Conservation (phyloP, 1,140 invertebrate species). For the Probaryconus sp. region DNA sequence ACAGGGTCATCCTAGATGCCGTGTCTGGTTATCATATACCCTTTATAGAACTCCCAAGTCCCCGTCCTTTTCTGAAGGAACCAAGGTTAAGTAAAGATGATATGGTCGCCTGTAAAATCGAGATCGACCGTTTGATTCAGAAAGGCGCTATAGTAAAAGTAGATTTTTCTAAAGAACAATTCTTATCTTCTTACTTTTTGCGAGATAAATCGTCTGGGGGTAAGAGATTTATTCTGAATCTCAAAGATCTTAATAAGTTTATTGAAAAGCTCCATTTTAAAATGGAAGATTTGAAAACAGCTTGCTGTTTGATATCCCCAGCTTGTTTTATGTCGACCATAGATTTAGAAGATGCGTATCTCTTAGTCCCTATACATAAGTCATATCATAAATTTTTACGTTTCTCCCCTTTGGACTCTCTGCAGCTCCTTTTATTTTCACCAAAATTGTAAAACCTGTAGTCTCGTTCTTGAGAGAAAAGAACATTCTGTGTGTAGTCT, state of each 20-base stretch:
- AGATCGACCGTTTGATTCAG: neutral
- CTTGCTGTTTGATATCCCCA: neutral
- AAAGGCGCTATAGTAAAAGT: constrained; percentile 1
- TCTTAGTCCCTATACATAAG: neutral
- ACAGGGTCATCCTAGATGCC: neutral
- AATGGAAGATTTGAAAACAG: constrained; percentile 17
- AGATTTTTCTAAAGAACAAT: neutral
- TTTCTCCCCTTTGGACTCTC: constrained; percentile 47
- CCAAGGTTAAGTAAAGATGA: neutral
- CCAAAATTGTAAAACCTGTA: constrained; percentile 57
- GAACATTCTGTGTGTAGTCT: neutral
- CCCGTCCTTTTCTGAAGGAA: neutral
- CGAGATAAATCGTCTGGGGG: neutral
- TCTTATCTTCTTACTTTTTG: constrained; percentile 2
- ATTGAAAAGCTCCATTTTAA: too few relatives aligned
- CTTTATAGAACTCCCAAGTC: neutral
- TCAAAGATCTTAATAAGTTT: too few relatives aligned
- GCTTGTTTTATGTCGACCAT: constrained; percentile 1
- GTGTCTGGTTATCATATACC: neutral
- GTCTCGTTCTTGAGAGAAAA: neutral
- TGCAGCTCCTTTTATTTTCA: constrained; percentile 46
- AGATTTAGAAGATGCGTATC: constrained; percentile 22
- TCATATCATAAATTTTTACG: constrained; percentile 1
- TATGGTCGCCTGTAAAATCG: too few relatives aligned
- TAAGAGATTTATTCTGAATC: too few relatives aligned